Evolutionary conservation across 2,888 invertebrate genomes (phyloP).

Genomic region (Drosophila falleni): DNA sequence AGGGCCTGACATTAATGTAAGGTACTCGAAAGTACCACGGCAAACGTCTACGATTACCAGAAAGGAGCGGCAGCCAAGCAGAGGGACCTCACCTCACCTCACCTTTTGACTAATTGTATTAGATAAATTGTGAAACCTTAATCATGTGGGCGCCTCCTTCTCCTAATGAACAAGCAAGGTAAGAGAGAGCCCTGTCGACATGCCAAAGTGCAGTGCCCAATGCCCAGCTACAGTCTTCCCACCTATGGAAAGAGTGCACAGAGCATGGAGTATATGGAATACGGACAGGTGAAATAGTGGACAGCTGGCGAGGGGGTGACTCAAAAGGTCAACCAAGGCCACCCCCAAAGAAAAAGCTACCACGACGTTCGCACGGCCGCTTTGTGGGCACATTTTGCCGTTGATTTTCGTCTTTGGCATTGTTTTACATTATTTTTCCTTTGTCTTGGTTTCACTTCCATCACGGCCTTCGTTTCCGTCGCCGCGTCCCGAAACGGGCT

Average conservation of each 20-base stretch:
- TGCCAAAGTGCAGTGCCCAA: constrained; percentile 45
- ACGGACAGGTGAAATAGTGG: constrained; percentile 9
- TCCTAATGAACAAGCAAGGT: constrained; percentile 12
- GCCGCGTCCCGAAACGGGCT: constrained; percentile 44
- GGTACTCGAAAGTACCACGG: constrained; percentile 28
- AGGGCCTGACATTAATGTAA: constrained; percentile 62
- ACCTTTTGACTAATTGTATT: constrained; percentile 80
- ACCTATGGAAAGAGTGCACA: constrained; percentile 51
- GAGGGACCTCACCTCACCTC: constrained; percentile 46
- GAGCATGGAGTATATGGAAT: constrained; percentile 18
- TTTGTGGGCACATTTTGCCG: constrained; percentile 43
- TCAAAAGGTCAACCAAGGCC: not conserved
- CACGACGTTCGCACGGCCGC: constrained; percentile 8
- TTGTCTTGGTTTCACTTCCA: constrained; percentile 52
- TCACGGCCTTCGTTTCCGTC: constrained; percentile 14
- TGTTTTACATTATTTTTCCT: constrained; percentile 68
- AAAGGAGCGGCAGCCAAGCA: constrained; percentile 25
- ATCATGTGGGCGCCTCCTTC: constrained; percentile 72
- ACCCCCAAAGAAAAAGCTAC: not conserved
- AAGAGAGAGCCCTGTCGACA: constrained; percentile 23
- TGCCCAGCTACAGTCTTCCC: not conserved
- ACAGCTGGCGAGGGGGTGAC: not conserved
- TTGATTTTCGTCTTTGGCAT: constrained; percentile 56
- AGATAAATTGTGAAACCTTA: constrained; percentile 82
- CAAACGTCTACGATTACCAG: constrained; percentile 73